Evolutionary conservation across 2,113 vertebrate genomes (phyloP).

Genomic region (Melospiza melodia): DNA sequence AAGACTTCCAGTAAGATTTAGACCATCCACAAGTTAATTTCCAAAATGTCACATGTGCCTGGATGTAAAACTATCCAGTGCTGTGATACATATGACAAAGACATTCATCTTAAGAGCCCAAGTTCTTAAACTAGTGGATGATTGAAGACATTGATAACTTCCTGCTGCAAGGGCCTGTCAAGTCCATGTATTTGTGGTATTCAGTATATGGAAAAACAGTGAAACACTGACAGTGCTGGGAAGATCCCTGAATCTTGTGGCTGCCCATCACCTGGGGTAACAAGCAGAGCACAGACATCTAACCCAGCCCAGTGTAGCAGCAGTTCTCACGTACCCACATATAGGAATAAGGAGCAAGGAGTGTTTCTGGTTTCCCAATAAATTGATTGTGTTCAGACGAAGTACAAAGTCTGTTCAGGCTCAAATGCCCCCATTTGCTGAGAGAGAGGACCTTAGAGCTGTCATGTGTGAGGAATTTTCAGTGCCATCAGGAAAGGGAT

Average conservation of each 20-base stretch:
- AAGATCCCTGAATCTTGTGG: background rate
- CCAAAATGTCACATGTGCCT: background rate
- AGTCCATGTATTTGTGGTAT: background rate
- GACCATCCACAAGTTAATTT: background rate
- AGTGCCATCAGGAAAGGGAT: background rate
- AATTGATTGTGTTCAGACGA: background rate
- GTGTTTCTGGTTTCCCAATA: background rate
- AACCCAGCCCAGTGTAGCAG: background rate
- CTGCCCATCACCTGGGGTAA: background rate
- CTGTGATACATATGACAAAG: background rate
- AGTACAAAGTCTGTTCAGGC: background rate
- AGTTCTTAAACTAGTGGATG: background rate
- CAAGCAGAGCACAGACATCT: background rate
- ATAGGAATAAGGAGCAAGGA: background rate
- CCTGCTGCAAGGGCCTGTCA: background rate
- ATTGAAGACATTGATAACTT: background rate
- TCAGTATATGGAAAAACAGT: background rate
- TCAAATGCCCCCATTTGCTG: background rate
- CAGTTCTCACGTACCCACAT: background rate
- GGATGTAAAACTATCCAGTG: background rate
- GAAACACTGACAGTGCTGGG: background rate
- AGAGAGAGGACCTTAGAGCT: background rate
- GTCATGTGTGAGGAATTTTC: background rate
- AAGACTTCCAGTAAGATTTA: background rate
- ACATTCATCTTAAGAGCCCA: background rate